Evolutionary conservation across 2,113 vertebrate species (phyloP).

Genomic region (Hippoglossus stenolepis): DNA sequence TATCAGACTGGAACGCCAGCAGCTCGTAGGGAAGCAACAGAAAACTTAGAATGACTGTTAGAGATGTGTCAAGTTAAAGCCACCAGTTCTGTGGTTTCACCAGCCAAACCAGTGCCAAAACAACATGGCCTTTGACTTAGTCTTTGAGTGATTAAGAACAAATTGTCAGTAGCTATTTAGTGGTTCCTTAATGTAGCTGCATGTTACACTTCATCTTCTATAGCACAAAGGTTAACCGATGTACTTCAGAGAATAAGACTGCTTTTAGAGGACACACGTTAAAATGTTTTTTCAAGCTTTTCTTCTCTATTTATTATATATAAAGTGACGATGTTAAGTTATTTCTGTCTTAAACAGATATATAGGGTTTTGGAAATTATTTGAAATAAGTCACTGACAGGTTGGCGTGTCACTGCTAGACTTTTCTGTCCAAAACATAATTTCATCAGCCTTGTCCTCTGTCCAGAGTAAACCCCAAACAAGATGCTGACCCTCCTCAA

Average conservation of each 20-base stretch:
- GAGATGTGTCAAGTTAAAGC: conserved; percentile 25
- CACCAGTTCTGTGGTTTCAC: not conserved
- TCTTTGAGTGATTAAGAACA: not conserved
- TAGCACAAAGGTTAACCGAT: too few species aligned
- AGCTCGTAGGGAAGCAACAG: conserved; percentile 47
- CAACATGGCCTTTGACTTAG: not conserved
- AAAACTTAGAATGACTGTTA: conserved; percentile 27
- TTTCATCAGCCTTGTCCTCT: not conserved
- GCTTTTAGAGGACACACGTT: too few species aligned
- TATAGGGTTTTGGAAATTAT: not conserved
- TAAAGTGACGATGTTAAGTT: too few species aligned
- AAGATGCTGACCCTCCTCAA: not conserved
- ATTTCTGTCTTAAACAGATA: not conserved
- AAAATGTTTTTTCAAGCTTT: too few species aligned
- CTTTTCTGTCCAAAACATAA: not conserved
- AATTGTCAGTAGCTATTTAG: not conserved
- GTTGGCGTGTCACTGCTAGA: not conserved
- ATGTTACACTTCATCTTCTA: too few species aligned
- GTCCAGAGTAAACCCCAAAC: not conserved
- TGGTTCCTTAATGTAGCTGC: not conserved
- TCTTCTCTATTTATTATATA: too few species aligned
- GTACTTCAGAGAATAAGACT: too few species aligned
- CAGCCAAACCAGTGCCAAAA: not conserved
- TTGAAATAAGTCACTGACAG: not conserved
- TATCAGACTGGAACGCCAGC: conserved; percentile 75